Evolutionary conservation across 2,113 vertebrate species (phyloP), one percentile per base, ranked within the genome.

Genomic region (Lampris incognitus): DNA sequence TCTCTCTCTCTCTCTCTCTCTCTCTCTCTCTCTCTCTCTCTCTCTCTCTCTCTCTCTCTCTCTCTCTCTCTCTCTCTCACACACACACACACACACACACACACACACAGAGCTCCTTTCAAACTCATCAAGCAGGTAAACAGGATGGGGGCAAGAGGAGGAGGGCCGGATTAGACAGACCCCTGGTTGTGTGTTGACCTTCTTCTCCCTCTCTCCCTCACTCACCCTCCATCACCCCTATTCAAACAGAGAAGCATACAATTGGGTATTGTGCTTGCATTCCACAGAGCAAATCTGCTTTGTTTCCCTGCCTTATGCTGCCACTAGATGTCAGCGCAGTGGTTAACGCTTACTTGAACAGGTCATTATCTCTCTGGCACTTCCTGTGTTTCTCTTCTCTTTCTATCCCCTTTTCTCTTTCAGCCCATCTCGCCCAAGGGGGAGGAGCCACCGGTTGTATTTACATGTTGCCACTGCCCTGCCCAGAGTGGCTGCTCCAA

Each of bases 81-180:
- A 68, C 66, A 56, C 64, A 71, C 60, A 59, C 67, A 66, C 67
- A 40, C 59, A 79, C 63, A 60, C 46, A 49, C 57, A 38, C 64
- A 44, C 51, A 46, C 52, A 59, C 72, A 93, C 85, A 90, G 83
- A 81, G 79, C 54, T 72, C 86, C 82, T 77, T 92, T 93, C 81
- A 89, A 76, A 80, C 40, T 50, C 38, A 6, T 60, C n/a, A 41
- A 76, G 74, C 82, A 86, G 84, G 82, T 91, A 94, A 93, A 90
- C 85, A 92, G 85, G 69, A 87, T 46, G 69, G 49, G 77, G 80
- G 80, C 69, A 77, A 82, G 85, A 81, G 69, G 59, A 54, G 40
- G 50, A 44, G 60, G 57, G 58, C 5, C 58, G 36, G 72, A 68
- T 55, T 73, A 72, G 66, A 93, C 90, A 93, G 85, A 84, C 81